Base-by-base conservation (phyloP, 1,140 invertebrate genomes). In the Hypothenemus hampei region DNA sequence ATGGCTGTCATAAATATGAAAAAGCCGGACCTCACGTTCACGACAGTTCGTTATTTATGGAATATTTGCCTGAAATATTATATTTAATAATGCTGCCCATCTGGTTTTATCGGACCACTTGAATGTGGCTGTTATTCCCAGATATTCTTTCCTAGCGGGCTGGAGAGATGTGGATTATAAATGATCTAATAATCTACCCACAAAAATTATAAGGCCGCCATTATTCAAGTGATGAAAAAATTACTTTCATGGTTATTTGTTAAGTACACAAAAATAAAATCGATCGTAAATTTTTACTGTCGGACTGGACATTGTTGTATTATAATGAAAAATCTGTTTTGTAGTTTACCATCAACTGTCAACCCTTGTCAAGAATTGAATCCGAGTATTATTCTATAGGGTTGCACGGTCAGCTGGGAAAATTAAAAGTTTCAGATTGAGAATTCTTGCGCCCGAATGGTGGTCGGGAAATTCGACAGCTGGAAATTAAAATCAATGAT, bases 61-160 rank as follows among this genome's bases (percentile, higher is more conserved):
- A 54, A 54, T 54, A 54, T 54, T 54, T 45, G 33, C 51, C 26
- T 54, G 33, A 54, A 54, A 54, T 54, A 46, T 54, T 54, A 46
- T 46, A 54, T 54, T 54, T 54, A 54, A 54, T 54, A 54, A 33
- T 45, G 23, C 23, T 47, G 24, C 43, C 43, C 16, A 33, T 47
- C 45, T 47, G 45, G 45, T 47, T 47, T 47, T 20, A 29, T 26
- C 45, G 24, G 23, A 33, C 16, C 26, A 20, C 20, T 15, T 19
- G 43, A 24, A 29, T 24, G 22, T 4, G 5, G 23, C 21, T 5
- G 29, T 35, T 47, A 33, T 47, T 47, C 8, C 45, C 16, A 33
- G 45, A 47, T 29, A 47, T 47, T 47, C 40, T 37, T 37, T 37
- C n/a, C 35, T 37, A 15, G n/a, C n/a, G n/a, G n/a, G n/a, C n/a